Evolutionary conservation across 1,140 invertebrate genomes (phyloP), one percentile per base, ranked within the genome.

Genomic region (Epicauta chinensis): DNA sequence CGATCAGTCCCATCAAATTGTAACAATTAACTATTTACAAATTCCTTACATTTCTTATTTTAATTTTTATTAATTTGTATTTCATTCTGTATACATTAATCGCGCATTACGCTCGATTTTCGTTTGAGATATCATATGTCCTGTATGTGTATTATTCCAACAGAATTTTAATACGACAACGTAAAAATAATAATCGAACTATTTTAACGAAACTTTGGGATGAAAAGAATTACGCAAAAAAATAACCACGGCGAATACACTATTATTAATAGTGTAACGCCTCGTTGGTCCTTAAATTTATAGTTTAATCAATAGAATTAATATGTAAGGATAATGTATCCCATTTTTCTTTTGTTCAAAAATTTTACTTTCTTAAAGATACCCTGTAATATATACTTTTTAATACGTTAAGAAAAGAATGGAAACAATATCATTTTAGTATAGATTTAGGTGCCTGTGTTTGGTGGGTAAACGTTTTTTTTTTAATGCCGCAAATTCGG

Each of bases 351-450:
- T n/a, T 23, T 7, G 23, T 23, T 23, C 23, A 3, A 23, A 23
- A 23, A 23, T 23, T n/a, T 23, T 7, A 23, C 7, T 23, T 23
- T 3, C 23, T 23, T 23, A 23, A 62, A 70, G 68, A 70, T 70
- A 70, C 68, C 68, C 68, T 70, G 68, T 70, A 70, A 69, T 70
- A 69, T 61, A 69, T 70, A 65, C 68, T 69, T 68, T 69, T 65
- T 66, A 70, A 70, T 67, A n/a, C n/a, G n/a, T n/a, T n/a, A 63
- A 70, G 67, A 64, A 59, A 58, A 68, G 67, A 57, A 64, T 62
- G 59, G 62, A 69, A 68, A 63, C 60, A 68, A 68, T 64, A 69
- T n/a, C n/a, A n/a, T n/a, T n/a, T n/a, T n/a, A n/a, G n/a, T n/a
- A n/a, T 23, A 5, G 7, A 23, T 23, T 5, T 23, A 23, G 2